A percentile compares a stretch with the other conserved stretches of the same genome.
Evolutionary conservation across 1,140 invertebrate genomes (phyloP).

Genomic region (Plutomurus gul): DNA sequence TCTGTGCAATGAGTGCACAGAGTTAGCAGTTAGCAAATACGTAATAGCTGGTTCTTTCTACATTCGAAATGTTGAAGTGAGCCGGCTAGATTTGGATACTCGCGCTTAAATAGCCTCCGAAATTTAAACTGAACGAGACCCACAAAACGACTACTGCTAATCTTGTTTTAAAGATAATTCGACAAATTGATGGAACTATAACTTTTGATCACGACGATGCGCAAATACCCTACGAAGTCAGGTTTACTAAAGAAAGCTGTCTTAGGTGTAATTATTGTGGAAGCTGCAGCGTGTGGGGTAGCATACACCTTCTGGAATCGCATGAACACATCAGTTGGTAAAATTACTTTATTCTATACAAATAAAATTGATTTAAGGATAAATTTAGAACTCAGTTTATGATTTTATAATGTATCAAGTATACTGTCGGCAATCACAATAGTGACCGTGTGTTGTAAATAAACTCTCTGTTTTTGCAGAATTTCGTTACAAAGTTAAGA

Average conservation of each 20-base stretch:
- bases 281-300: conserved; percentile 24
- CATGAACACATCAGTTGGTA: conserved; percentile 36
- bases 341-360: neutral
- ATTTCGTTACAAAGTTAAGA: neutral
- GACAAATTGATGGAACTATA: too few species aligned
- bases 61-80: too few species aligned
- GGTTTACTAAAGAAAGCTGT: neutral
- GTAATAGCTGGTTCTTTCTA: too few species aligned
- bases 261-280: conserved; percentile 30
- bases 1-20: too few species aligned
- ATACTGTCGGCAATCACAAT: neutral
- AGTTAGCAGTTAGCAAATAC: too few species aligned
- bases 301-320: conserved; percentile 21
- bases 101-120: too few species aligned
- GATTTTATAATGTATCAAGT: neutral
- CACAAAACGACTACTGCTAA: too few species aligned
- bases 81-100: too few species aligned
- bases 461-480: neutral
- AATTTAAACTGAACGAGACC: too few species aligned
- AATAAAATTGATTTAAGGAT: neutral
- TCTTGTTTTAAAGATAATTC: too few species aligned
- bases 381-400: neutral
- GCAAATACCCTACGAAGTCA: neutral
- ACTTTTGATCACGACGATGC: conserved; percentile 19
- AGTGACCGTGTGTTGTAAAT: neutral